Evolutionary conservation across 2,797 vertebrate genomes (phyloP).

Genomic region (Cercopithecus diana): DNA sequence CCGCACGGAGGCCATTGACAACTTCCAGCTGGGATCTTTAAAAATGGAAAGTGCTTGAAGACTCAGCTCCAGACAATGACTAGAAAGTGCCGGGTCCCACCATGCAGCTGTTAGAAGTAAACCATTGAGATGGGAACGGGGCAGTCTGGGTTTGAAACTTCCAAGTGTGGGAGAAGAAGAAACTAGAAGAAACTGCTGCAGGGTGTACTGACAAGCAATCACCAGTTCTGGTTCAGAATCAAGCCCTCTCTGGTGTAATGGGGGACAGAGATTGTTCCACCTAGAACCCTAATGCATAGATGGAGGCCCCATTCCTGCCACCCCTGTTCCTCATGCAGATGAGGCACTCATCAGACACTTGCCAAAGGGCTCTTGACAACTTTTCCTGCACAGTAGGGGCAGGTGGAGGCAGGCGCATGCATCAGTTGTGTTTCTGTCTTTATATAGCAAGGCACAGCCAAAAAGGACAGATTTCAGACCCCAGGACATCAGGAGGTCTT

Average conservation of each 20-base stretch:
- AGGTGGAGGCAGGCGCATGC: fast-evolving
- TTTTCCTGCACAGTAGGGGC: no score
- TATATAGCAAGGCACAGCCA: not conserved
- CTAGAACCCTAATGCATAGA: not conserved
- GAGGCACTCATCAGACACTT: not conserved
- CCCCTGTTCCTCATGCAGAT: no score
- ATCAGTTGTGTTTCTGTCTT: not conserved
- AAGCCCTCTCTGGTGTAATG: fast-evolving
- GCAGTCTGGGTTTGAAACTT: not conserved
- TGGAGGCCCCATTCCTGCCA: no score
- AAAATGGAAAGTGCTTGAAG: conserved; percentile 70
- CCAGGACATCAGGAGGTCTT: not conserved
- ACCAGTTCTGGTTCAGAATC: not conserved
- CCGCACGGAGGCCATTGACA: conserved; percentile 57
- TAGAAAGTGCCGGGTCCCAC: not conserved
- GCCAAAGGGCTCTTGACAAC: no score
- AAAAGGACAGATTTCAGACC: not conserved
- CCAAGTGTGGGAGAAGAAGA: not conserved
- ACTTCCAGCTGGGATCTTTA: conserved; percentile 75
- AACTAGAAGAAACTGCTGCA: not conserved
- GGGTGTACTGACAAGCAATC: not conserved
- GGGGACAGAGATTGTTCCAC: not conserved
- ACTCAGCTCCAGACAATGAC: conserved; percentile 29
- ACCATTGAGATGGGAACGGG: not conserved
- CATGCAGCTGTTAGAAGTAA: not conserved